Evolutionary conservation across 2,113 vertebrate genomes (phyloP).

Genomic region (Phaetusa simplex): DNA sequence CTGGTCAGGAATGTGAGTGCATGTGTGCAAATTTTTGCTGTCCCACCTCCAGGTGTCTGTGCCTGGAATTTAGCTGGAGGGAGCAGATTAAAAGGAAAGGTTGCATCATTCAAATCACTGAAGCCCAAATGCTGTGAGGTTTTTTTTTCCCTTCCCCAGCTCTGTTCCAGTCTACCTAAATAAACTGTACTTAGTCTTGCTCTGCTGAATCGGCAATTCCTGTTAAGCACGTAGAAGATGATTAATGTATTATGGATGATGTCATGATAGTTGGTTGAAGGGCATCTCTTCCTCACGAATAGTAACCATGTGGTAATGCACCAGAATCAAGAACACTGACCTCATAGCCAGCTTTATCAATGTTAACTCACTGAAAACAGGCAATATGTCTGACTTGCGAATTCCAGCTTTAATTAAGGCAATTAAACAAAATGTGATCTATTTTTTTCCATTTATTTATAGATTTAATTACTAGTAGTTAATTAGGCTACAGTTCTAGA

Average conservation of each 20-base stretch:
- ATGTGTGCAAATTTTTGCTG: background rate
- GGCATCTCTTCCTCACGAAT: background rate
- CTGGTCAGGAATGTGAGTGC: background rate
- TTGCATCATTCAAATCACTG: background rate
- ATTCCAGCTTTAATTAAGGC: conserved; percentile 11
- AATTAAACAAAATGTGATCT: conserved; percentile 5
- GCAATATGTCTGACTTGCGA: background rate
- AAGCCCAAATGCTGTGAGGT: background rate
- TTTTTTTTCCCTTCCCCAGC: background rate
- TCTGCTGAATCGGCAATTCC: background rate
- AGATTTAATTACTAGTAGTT: background rate
- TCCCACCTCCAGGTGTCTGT: background rate
- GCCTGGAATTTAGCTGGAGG: conserved; percentile 1
- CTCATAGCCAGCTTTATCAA: background rate
- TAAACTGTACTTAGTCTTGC: background rate
- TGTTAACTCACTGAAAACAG: background rate
- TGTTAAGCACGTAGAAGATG: conserved; percentile 6
- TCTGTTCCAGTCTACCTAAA: background rate
- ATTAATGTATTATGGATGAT: conserved; percentile 27
- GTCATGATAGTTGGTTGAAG: background rate
- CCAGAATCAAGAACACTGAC: conserved; percentile 1
- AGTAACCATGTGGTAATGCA: background rate
- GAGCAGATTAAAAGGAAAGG: background rate
- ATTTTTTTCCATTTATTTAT: conserved; percentile 6
- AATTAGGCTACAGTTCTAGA: background rate